These are phyloP conservation scores for Scolopax bukidnonensis DNA, from an alignment of 2,797 vertebrate genomes.

Conservation along the genomic window DNA sequence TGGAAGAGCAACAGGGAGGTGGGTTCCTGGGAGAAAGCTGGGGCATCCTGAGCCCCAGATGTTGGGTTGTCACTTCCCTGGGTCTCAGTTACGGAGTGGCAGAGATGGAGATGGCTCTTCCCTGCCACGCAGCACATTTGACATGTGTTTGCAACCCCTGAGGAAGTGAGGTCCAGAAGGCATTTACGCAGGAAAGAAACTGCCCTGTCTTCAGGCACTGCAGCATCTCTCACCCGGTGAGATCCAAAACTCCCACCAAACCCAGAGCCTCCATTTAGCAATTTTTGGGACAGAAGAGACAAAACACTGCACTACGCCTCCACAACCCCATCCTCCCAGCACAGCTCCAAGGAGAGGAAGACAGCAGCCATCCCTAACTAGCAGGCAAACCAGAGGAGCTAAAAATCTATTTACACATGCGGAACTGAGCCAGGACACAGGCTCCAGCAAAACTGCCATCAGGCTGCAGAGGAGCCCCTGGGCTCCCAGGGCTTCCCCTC, in stretches of 20 bases:
- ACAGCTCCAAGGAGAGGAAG: background rate
- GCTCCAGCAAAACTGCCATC: background rate
- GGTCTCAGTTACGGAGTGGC: background rate
- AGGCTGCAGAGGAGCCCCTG: background rate
- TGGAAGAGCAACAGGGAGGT: background rate
- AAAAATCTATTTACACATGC: background rate
- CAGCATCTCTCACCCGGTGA: background rate
- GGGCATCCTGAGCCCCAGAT: background rate
- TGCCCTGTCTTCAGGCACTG: background rate
- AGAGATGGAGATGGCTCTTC: background rate
- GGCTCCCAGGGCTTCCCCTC: background rate
- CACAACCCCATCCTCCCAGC: background rate
- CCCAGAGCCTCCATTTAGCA: background rate
- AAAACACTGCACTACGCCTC: background rate
- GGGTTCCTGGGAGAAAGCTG: background rate
- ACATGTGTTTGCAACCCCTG: rapidly evolving
- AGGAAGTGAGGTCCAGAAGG: background rate
- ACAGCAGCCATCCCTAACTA: background rate
- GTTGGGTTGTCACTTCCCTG: background rate
- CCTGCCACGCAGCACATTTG: rapidly evolving
- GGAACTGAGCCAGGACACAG: background rate
- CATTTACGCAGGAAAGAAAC: background rate
- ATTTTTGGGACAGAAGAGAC: background rate
- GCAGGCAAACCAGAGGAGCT: background rate
- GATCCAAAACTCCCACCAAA: background rate